Conservation (phyloP, 53 echinoderm and acorn worm species). For the Paracentrotus lividus region DNA sequence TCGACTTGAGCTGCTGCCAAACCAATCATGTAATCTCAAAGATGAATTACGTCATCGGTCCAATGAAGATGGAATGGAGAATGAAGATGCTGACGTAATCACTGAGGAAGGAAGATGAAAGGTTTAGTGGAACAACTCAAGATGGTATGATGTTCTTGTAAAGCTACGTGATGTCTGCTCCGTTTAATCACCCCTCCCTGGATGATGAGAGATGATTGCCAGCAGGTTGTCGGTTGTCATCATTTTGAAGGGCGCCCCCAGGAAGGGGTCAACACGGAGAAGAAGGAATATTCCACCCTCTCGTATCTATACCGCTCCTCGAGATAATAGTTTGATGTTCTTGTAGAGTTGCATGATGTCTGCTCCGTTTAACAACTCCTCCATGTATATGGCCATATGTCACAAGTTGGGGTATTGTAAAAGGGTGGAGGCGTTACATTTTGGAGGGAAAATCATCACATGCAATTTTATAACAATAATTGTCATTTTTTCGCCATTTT, state of each 20-base stretch:
- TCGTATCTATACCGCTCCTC: no score
- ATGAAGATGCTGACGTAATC: slow-evolving; percentile 21
- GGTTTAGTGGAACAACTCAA: background rate
- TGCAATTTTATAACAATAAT: no score
- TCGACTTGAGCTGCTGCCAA: background rate
- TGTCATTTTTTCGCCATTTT: no score
- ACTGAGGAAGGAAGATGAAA: background rate
- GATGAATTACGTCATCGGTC: slow-evolving; percentile 44
- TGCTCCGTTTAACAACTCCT: background rate
- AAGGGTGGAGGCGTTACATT: no score
- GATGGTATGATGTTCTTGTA: slow-evolving; percentile 36
- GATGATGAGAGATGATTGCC: background rate
- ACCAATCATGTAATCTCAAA: slow-evolving; percentile 33
- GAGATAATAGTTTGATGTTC: slow-evolving; percentile 23
- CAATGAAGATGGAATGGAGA: background rate
- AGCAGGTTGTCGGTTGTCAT: background rate
- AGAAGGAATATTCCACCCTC: background rate
- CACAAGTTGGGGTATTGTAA: no score
- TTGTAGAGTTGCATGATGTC: background rate
- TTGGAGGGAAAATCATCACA: no score
- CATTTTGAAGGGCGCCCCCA: background rate
- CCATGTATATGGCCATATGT: no score
- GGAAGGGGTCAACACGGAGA: background rate
- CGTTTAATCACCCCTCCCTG: slow-evolving; percentile 39
- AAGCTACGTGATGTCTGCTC: background rate